Evolutionary conservation across 2,888 invertebrate genomes (phyloP).

Genomic region (Melieria omissa): DNA sequence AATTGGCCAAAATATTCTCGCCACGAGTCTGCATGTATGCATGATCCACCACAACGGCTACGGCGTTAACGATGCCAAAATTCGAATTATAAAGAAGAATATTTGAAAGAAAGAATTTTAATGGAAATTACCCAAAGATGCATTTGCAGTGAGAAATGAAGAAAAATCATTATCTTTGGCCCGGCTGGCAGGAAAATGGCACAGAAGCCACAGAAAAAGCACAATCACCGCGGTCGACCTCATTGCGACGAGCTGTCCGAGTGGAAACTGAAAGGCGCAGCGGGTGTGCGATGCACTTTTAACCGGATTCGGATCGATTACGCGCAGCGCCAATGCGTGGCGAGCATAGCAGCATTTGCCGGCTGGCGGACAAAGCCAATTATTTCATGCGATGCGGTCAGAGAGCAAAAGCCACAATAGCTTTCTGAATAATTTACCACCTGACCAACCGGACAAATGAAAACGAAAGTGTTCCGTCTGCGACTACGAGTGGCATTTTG

Average conservation of each 20-base stretch:
- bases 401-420: slow-evolving; percentile 18
- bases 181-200: slow-evolving; percentile 47
- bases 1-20: slow-evolving; percentile 69
- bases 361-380: too few species aligned
- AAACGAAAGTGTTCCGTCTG: slow-evolving; percentile 40
- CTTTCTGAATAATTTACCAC: slow-evolving; percentile 20
- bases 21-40: slow-evolving; percentile 75
- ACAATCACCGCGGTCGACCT: slow-evolving; percentile 33
- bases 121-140: slow-evolving; percentile 73
- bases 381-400: too few species aligned
- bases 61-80: background rate
- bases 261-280: too few species aligned
- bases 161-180: slow-evolving; percentile 72
- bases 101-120: background rate
- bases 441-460: slow-evolving; percentile 36
- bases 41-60: slow-evolving; percentile 79
- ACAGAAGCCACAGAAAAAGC: slow-evolving; percentile 75
- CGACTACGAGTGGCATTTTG: slow-evolving; percentile 1
- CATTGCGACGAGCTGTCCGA: slow-evolving; percentile 42
- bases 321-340: too few species aligned
- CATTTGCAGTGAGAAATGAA: slow-evolving; percentile 78
- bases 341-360: too few species aligned
- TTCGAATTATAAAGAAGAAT: too few species aligned
- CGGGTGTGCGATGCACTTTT: too few species aligned
- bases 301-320: too few species aligned